Conservation (phyloP, 2,888 invertebrate genomes). For the Myopa testacea region DNA sequence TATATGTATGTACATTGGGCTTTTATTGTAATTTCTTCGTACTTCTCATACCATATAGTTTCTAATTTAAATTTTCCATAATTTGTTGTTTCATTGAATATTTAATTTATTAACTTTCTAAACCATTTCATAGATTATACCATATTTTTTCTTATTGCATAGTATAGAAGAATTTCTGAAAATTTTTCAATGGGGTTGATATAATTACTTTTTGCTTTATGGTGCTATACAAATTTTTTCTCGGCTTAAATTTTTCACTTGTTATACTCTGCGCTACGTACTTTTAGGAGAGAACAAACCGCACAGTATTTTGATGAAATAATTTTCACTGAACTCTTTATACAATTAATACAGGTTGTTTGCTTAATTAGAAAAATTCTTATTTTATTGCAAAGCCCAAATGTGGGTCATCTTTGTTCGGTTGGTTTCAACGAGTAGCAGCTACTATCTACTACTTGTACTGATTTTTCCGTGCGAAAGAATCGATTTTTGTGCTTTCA, state of each 20-base stretch:
- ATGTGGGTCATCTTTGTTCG: constrained; percentile 66
- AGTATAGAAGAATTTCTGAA: constrained; percentile 30
- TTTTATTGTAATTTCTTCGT: not conserved
- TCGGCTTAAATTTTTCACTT: not conserved
- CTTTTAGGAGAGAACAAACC: not conserved
- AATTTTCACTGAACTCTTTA: constrained; percentile 56
- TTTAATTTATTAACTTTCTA: constrained; percentile 7
- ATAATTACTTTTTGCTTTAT: constrained; percentile 10
- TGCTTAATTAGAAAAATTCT: constrained; percentile 59
- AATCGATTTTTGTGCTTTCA: constrained; percentile 60
- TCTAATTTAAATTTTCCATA: not conserved
- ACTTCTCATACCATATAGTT: too few relatives aligned
- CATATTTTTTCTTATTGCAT: constrained; percentile 22
- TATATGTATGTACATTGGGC: not conserved
- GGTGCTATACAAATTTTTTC: constrained; percentile 28
- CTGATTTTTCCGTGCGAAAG: constrained; percentile 59
- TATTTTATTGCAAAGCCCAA: constrained; percentile 64
- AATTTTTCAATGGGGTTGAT: constrained; percentile 28
- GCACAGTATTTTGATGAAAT: constrained; percentile 41
- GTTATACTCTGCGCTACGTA: constrained; percentile 1
- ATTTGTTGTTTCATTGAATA: not conserved
- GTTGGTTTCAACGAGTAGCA: constrained; percentile 54
- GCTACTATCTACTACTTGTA: constrained; percentile 51
- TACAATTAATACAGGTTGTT: constrained; percentile 45
- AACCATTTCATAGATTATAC: not conserved